phyloP scores from a whole-genome alignment of 35 echinoderm and acorn worm genomes.

The Amphiura filiformis region DNA sequence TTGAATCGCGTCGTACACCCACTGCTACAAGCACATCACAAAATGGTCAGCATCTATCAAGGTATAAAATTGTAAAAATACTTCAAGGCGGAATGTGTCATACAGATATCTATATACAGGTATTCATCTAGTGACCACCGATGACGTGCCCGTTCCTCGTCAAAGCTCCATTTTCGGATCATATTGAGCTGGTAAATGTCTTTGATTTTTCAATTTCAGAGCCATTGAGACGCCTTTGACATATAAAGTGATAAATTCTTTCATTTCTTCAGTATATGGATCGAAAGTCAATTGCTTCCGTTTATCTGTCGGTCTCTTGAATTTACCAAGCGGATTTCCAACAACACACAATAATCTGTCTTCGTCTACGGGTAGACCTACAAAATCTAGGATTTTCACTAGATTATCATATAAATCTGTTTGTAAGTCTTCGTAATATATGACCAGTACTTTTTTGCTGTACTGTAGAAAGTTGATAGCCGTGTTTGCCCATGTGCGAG shows the following conservation, averaged over 20 bases:
- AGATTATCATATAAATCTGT: slow-evolving; percentile 54
- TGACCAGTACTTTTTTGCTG: slow-evolving; percentile 72
- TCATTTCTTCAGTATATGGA: slow-evolving; percentile 94
- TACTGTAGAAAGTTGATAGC: slow-evolving; percentile 86
- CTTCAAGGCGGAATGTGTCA: background rate
- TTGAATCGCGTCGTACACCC: background rate
- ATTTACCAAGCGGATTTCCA: slow-evolving; percentile 79
- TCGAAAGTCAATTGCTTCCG: slow-evolving; percentile 64
- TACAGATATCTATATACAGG: background rate
- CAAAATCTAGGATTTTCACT: slow-evolving; percentile 59
- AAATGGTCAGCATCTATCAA: background rate
- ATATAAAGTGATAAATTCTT: slow-evolving; percentile 68
- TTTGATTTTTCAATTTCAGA: slow-evolving; percentile 70
- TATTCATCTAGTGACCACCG: background rate
- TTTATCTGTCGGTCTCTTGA: slow-evolving; percentile 69
- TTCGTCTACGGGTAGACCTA: slow-evolving; percentile 50
- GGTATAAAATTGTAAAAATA: background rate
- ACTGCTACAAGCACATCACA: background rate
- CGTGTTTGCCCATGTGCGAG: slow-evolving; percentile 93
- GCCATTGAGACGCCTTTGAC: slow-evolving; percentile 92
- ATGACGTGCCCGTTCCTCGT: background rate
- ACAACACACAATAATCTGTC: slow-evolving; percentile 73
- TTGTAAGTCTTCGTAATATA: slow-evolving; percentile 91
- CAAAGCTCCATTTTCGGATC: slow-evolving; percentile 66
- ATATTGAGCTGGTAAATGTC: slow-evolving; percentile 63